phyloP scores from a whole-genome alignment of 2,888 invertebrate genomes.

The Antitype chi region DNA sequence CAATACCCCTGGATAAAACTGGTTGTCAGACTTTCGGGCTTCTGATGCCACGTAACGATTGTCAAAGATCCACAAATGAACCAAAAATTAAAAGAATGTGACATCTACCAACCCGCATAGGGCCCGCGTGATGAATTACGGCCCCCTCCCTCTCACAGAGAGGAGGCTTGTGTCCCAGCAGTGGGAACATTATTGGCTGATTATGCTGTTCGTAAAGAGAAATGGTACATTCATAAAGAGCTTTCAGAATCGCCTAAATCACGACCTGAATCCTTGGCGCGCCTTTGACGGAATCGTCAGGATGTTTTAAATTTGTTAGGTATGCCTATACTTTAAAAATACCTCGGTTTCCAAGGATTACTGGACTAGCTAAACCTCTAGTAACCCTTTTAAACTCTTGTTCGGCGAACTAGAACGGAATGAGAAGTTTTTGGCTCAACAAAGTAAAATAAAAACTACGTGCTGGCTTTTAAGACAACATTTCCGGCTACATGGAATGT shows the following conservation, averaged over 20 bases:
- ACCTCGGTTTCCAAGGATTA: background rate
- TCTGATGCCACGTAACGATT: too few relatives aligned
- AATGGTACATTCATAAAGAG: too few relatives aligned
- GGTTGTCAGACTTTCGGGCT: too few relatives aligned
- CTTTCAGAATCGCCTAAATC: background rate
- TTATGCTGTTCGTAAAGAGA: background rate
- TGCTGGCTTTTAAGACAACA: slow-evolving; percentile 14
- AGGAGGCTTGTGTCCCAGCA: too few relatives aligned
- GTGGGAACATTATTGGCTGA: too few relatives aligned
- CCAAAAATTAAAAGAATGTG: too few relatives aligned
- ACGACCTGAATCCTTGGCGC: background rate
- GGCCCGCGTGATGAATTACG: too few relatives aligned
- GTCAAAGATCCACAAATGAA: too few relatives aligned
- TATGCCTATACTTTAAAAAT: background rate
- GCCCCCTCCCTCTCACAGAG: too few relatives aligned
- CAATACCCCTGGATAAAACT: too few relatives aligned
- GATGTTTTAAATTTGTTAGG: background rate
- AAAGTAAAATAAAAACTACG: background rate
- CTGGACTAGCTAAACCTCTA: too few relatives aligned
- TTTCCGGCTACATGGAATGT: slow-evolving; percentile 17
- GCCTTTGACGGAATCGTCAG: background rate
- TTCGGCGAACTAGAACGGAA: background rate
- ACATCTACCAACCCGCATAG: too few relatives aligned
- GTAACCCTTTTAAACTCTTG: background rate
- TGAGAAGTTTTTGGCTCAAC: background rate